phyloP scores from a whole-genome alignment of 2,888 invertebrate species.

The Andricus quercusramuli region DNA sequence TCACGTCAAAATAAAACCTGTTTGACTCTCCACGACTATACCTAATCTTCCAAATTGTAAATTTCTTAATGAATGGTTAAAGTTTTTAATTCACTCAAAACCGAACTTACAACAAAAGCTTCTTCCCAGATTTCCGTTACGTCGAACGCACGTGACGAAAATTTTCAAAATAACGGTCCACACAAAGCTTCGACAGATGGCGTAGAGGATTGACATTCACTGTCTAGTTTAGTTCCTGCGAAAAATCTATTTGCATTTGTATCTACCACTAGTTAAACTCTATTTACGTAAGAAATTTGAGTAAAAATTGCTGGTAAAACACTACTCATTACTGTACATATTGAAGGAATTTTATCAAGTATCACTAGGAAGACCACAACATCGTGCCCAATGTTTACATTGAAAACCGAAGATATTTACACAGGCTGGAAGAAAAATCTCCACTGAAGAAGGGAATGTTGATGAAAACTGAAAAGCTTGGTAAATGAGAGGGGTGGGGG shows the following conservation, averaged over 20 bases:
- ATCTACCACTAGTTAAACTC: not conserved
- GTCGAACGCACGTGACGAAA: conserved; percentile 1
- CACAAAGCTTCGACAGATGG: conserved; percentile 27
- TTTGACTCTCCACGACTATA: conserved; percentile 32
- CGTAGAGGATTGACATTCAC: conserved; percentile 31
- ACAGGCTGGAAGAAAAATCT: not conserved
- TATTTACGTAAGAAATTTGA: not conserved
- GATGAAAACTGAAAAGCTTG: not conserved
- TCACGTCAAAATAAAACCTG: conserved; percentile 25
- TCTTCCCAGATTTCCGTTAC: not conserved
- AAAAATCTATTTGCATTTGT: conserved; percentile 31
- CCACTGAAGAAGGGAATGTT: not conserved
- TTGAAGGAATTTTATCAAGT: not conserved
- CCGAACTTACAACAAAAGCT: not conserved
- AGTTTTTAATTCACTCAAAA: not conserved
- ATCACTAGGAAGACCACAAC: not conserved
- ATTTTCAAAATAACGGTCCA: conserved; percentile 32
- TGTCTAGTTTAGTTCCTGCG: not conserved
- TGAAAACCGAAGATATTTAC: not conserved
- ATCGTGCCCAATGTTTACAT: conserved; percentile 23
- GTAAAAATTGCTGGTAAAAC: not conserved
- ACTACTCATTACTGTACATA: not conserved
- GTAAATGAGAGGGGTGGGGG: conserved; percentile 18
- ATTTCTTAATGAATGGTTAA: not conserved
- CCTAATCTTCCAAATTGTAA: conserved; percentile 11